Percentiles rank a stretch among this genome's conserved stretches.
Evolutionary conservation across 1,140 invertebrate genomes (phyloP).

Genomic region (Bombus polaris): DNA sequence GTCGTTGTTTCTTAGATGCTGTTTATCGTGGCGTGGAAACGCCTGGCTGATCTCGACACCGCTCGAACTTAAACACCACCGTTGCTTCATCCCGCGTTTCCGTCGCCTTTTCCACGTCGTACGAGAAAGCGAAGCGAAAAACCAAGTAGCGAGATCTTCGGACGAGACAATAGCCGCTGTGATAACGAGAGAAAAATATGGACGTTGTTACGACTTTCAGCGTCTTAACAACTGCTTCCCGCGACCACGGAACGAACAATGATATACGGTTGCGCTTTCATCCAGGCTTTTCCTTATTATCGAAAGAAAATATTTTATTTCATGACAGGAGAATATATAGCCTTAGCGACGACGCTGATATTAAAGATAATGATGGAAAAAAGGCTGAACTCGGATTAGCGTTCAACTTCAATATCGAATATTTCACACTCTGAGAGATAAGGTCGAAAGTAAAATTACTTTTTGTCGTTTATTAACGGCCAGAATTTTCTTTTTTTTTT

Average conservation of each 20-base stretch:
- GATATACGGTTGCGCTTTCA: neutral
- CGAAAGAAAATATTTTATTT: neutral
- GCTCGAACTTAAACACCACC: too few species aligned
- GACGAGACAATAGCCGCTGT: neutral
- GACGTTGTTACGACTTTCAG: neutral
- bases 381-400: neutral
- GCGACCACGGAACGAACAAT: neutral
- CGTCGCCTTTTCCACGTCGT: neutral
- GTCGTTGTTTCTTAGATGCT: neutral
- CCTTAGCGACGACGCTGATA: too few species aligned
- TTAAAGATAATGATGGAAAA: too few species aligned
- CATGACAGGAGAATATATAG: too few species aligned
- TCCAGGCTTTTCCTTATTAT: neutral
- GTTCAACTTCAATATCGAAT: neutral
- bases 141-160: neutral
- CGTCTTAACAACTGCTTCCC: neutral
- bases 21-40: neutral
- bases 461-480: neutral
- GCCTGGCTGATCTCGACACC: too few species aligned
- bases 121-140: neutral
- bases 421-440: too few species aligned
- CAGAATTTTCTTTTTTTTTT: too few species aligned
- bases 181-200: neutral
- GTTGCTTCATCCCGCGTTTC: neutral
- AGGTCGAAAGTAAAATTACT: neutral